Percentiles rank a stretch among this genome's conserved stretches.
Conservation (phyloP, 2,888 invertebrate species). For the Ypsolopha sequella region DNA sequence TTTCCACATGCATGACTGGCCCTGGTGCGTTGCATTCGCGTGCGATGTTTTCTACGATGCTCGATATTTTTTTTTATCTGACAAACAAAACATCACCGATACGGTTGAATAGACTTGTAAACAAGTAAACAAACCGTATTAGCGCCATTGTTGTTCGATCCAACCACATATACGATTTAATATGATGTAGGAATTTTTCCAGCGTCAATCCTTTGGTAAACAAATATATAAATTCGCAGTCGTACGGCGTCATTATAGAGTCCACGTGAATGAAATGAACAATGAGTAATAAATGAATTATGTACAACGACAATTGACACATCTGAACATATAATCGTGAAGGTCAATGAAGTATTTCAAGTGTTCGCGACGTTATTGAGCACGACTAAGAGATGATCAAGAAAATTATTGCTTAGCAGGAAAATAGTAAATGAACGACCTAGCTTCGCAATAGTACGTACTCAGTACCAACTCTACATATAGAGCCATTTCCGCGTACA, state of each 20-base stretch:
- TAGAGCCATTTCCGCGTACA: no score
- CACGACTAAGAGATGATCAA: slow-evolving; percentile 11
- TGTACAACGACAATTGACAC: slow-evolving; percentile 15
- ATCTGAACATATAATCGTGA: slow-evolving; percentile 21
- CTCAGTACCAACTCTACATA: not conserved
- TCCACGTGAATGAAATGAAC: slow-evolving; percentile 3
- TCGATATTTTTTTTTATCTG: slow-evolving; percentile 17
- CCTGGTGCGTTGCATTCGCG: slow-evolving; percentile 12
- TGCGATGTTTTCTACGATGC: slow-evolving; percentile 22
- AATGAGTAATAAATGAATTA: slow-evolving; percentile 8
- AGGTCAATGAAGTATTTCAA: slow-evolving; percentile 15
- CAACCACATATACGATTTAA: no score
- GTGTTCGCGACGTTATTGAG: not conserved
- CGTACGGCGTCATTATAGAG: not conserved
- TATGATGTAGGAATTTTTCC: no score
- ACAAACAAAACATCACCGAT: not conserved
- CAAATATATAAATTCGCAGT: no score
- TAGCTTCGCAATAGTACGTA: not conserved
- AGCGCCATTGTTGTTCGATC: no score
- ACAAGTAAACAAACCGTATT: not conserved
- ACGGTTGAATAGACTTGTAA: not conserved
- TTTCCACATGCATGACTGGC: slow-evolving; percentile 24
- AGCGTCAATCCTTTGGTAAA: no score
- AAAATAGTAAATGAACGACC: not conserved
- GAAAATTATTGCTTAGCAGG: not conserved